Conservation (phyloP, 2,888 invertebrate genomes). For the Panopea generosa region DNA sequence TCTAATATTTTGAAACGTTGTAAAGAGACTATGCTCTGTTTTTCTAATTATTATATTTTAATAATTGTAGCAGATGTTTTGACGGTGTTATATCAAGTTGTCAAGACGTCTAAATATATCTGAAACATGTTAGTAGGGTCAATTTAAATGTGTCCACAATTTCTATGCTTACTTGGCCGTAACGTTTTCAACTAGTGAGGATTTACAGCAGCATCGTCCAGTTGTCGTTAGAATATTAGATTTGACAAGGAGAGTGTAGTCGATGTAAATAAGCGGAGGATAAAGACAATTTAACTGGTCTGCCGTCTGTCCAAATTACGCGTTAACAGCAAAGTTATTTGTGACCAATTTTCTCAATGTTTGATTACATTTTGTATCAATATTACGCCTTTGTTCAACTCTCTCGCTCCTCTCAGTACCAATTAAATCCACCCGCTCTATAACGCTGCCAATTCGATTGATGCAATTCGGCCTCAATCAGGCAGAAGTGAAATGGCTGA, state of each 20-base stretch:
- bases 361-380: slow-evolving; percentile 62
- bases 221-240: slow-evolving; percentile 32
- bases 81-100: slow-evolving; percentile 7
- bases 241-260: slow-evolving; percentile 34
- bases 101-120: slow-evolving; percentile 8
- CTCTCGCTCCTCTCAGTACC: slow-evolving; percentile 36
- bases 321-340: slow-evolving; percentile 56
- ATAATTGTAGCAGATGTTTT: slow-evolving; percentile 29
- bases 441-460: slow-evolving; percentile 30
- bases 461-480: slow-evolving; percentile 46
- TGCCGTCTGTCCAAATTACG: slow-evolving; percentile 65
- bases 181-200: background rate
- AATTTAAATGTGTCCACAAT: background rate
- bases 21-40: slow-evolving; percentile 15
- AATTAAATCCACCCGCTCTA: slow-evolving; percentile 56
- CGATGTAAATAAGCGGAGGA: slow-evolving; percentile 52
- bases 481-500: slow-evolving; percentile 43
- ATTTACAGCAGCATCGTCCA: background rate
- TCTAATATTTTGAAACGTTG: slow-evolving; percentile 20
- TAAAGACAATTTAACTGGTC: slow-evolving; percentile 52
- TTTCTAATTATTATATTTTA: slow-evolving; percentile 27
- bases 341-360: slow-evolving; percentile 47
- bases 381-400: slow-evolving; percentile 54
- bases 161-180: slow-evolving; percentile 1
- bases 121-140: background rate